Conservation (phyloP, 2,113 vertebrate species). For the Leucopsar rothschildi region DNA sequence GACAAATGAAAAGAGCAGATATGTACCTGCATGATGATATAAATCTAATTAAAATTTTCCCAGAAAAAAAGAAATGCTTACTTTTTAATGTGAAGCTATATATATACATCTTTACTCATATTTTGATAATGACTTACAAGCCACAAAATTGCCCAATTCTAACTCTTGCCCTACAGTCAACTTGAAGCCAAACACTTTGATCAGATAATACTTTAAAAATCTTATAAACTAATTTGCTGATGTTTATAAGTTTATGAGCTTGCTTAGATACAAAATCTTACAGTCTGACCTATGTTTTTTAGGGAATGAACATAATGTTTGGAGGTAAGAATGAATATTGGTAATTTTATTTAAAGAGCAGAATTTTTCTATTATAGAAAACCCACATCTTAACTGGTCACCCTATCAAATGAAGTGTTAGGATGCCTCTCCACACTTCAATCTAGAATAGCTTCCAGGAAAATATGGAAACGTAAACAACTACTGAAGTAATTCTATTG, state of each 20-base stretch:
- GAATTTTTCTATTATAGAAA: neutral
- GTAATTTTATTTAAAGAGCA: neutral
- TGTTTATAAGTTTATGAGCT: neutral
- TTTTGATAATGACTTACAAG: neutral
- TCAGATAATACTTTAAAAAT: neutral
- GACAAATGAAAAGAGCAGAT: neutral
- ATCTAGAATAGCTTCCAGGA: neutral
- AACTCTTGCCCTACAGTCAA: neutral
- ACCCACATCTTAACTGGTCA: neutral
- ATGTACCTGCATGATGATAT: neutral
- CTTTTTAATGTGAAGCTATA: neutral
- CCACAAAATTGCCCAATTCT: neutral
- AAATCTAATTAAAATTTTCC: neutral
- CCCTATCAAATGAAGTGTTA: neutral
- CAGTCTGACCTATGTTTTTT: neutral
- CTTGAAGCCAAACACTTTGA: neutral
- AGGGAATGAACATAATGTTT: neutral
- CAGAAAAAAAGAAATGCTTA: neutral
- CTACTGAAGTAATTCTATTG: neutral
- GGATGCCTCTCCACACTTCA: neutral
- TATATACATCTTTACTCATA: neutral
- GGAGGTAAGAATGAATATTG: neutral
- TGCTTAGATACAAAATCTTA: neutral
- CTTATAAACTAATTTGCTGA: neutral
- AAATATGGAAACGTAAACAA: constrained; percentile 3